These are phyloP conservation scores for Heliothis subflexa DNA, from an alignment of 1,140 invertebrate genomes.

Conservation along the genomic window DNA sequence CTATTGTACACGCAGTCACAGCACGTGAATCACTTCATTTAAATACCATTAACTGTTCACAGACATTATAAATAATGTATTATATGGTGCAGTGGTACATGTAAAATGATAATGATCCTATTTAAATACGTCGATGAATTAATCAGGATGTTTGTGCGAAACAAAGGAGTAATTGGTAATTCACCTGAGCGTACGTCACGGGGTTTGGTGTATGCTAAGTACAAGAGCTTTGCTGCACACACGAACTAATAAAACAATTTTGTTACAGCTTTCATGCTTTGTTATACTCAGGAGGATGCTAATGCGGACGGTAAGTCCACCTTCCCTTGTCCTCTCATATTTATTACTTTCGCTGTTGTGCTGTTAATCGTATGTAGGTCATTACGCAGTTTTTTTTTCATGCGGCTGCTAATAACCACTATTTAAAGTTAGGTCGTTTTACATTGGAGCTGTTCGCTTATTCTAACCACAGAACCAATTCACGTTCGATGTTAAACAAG, in stretches of 20 bases:
- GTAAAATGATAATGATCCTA: slow-evolving; percentile 35
- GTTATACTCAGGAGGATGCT: slow-evolving; percentile 95
- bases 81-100: slow-evolving; percentile 48
- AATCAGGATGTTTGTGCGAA: slow-evolving; percentile 21
- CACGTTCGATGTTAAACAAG: slow-evolving; percentile 39
- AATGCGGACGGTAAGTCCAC: slow-evolving; percentile 93
- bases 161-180: slow-evolving; percentile 23
- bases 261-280: slow-evolving; percentile 96
- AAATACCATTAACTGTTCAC: slow-evolving; percentile 45
- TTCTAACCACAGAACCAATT: slow-evolving; percentile 65
- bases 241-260: slow-evolving; percentile 78
- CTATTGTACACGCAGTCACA: slow-evolving; percentile 26
- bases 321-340: slow-evolving; percentile 50
- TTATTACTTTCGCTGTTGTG: slow-evolving; percentile 74
- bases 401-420: slow-evolving; percentile 77
- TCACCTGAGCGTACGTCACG: slow-evolving; percentile 10
- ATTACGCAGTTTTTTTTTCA: slow-evolving; percentile 74
- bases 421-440: slow-evolving; percentile 65
- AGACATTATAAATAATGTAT: slow-evolving; percentile 48
- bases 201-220: slow-evolving; percentile 28
- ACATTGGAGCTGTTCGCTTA: slow-evolving; percentile 72
- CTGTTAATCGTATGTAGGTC: slow-evolving; percentile 77
- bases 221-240: slow-evolving; percentile 20
- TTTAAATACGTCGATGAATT: slow-evolving; percentile 13
- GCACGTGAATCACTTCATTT: slow-evolving; percentile 38